Evolutionary conservation across 2,113 vertebrate species (phyloP).

Genomic region (Syrrhaptes paradoxus): DNA sequence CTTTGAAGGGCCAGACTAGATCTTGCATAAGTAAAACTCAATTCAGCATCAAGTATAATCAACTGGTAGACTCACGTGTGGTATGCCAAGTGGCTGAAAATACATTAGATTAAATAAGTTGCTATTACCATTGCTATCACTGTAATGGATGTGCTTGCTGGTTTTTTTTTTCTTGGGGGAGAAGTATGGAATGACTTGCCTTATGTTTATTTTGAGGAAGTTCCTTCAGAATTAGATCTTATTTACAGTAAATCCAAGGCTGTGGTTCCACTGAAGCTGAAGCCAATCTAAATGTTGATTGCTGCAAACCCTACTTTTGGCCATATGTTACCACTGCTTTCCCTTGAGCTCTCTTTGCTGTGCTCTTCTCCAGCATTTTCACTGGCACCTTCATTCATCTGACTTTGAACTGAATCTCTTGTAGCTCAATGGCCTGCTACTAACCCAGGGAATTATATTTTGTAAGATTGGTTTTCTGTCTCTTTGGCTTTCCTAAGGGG

Average conservation of each 20-base stretch:
- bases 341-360: constrained; percentile 61
- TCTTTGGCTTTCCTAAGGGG: background rate
- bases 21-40: background rate
- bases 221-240: constrained; percentile 64
- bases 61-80: background rate
- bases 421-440: background rate
- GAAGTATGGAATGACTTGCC: constrained; percentile 47
- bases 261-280: constrained; percentile 65
- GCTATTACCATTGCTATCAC: constrained; percentile 13
- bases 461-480: background rate
- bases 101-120: background rate
- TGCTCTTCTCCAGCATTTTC: constrained; percentile 59
- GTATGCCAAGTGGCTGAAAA: background rate
- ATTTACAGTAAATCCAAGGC: constrained; percentile 69
- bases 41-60: background rate
- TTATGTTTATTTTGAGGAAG: constrained; percentile 68
- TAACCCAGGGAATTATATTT: background rate
- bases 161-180: constrained; percentile 2
- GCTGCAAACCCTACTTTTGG: constrained; percentile 67
- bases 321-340: constrained; percentile 67
- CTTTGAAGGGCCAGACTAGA: background rate
- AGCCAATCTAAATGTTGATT: constrained; percentile 73
- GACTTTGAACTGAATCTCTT: constrained; percentile 8
- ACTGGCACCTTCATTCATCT: constrained; percentile 57
- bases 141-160: constrained; percentile 22